Conservation (phyloP, 2,113 vertebrate species). For the Urocitellus parryii region DNA sequence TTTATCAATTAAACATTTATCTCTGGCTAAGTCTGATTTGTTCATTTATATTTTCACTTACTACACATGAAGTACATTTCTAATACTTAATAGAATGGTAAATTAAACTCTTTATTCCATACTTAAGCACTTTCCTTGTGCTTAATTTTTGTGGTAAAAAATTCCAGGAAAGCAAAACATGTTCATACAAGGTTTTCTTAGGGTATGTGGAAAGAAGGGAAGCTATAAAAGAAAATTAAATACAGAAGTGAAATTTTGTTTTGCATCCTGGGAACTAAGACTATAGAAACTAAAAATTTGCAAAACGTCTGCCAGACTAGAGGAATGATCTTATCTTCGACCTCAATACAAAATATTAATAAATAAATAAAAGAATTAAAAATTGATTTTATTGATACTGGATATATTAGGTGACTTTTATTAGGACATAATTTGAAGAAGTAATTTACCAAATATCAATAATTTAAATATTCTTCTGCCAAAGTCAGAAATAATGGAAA, state of each 20-base stretch:
- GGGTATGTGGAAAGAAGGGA: fast-evolving
- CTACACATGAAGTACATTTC: background rate
- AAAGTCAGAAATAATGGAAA: background rate
- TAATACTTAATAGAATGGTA: background rate
- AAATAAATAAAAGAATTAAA: background rate
- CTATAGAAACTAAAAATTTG: background rate
- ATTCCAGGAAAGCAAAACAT: background rate
- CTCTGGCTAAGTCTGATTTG: background rate
- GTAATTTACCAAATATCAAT: background rate
- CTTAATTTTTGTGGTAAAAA: background rate
- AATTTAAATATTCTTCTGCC: background rate
- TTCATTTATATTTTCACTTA: slow-evolving; percentile 18
- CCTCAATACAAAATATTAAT: background rate
- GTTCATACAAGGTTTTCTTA: background rate
- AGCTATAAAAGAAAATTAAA: background rate
- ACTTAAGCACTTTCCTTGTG: background rate
- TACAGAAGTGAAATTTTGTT: background rate
- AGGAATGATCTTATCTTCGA: background rate
- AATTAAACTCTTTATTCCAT: background rate
- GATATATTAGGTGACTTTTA: background rate
- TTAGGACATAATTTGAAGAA: background rate
- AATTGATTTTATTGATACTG: background rate
- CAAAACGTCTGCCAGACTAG: background rate
- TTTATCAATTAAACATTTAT: slow-evolving; percentile 6
- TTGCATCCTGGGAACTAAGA: background rate